Base-by-base conservation (phyloP, 2,797 vertebrate species). In the Sebastes itinus region DNA sequence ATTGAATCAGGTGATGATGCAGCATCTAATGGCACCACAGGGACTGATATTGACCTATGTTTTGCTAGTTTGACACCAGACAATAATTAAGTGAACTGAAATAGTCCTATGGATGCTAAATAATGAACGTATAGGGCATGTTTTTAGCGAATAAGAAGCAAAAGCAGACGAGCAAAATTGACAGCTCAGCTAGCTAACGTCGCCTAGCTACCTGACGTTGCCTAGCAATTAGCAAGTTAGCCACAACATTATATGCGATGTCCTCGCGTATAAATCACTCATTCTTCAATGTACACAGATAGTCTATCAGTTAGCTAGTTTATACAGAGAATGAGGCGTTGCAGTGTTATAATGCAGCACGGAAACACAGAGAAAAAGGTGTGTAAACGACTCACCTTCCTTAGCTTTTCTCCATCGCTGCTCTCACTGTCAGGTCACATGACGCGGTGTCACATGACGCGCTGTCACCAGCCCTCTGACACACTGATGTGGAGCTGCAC, bases 371-470 rank as follows among this genome's bases (percentile, higher is more conserved):
- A 71, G 4, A 28, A 77, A 91, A 22, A 23, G 2, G 4, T 10
- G 5, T 25, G 60, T 2, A 78, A 77, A 56, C 12, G 22, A 33
- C 93, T 92, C 87, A 95, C 93, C 93, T 95, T 94, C 92, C 92
- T 93, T 92, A 95, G 94, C 93, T 92, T 93, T 81, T 90, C 87
- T 89, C 91, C 94, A 94, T 95, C 87, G 87, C 89, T 92, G 90
- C 77, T 4, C 16, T 32, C 38, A 38, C 78, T 70, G 80, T 67
- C 79, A 35, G 3, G 87, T 95, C 93, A 95, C 91, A 23, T 95
- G 94, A 94, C 85, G 1, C 25, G 4, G 16, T 22, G 64, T 22
- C 93, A 95, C 91, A 23, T 95, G 94, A 94, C 85, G 1, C 25
- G 4, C 7, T n/a, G 64, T 22, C 4, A 25, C 84, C 83, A 20